Evolutionary conservation across 2,113 vertebrate genomes (phyloP), one percentile per base, ranked within the genome.

Genomic region (Hydrochoerus hydrochaeris): DNA sequence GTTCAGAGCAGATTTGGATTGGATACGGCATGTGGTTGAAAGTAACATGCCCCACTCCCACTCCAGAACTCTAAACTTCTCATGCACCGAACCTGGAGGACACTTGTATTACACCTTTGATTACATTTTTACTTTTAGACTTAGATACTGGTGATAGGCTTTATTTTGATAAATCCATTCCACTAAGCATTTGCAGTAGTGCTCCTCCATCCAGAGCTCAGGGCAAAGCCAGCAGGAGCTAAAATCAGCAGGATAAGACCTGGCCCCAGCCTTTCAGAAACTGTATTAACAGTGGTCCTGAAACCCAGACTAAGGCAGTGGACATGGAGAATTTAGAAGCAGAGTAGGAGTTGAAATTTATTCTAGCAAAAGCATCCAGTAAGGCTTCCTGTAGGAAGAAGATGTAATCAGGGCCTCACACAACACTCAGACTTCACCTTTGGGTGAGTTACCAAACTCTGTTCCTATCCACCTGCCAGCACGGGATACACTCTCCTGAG

Each of bases 321-420:
- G 60, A 38, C 1, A 6, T 44, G 22, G 17, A 17, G 2, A 44
- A 28, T 46, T 46, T 35, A 54, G 49, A 83, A 69, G 26, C 49
- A 80, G 80, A 54, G 10, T 41, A 2, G 46, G 65, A 73, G 41
- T 26, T 69, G 52, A 49, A 9, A 49, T 82, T 58, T 57, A 62
- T 58, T 35, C 89, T 73, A 57, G 83, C 8, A 17, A 54, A 83
- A 9, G 32, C 54, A 86, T 58, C 54, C n/a, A 52, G 86, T 54
- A 88, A 85, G 83, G 22, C 92, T 96, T 94, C 88, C 57, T 92
- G 26, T 65, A 83, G 62, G 73, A 96, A 71, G 75, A 0, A 58
- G 52, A 75, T 44, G 14, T 19, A 7, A 80, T 75, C 14, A 77
- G 75, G 57, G 19, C 38, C 44, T 92, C 49, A 35, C 44, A 81